phyloP scores from a whole-genome alignment of 2,113 vertebrate species.

The Pantherophis guttatus region DNA sequence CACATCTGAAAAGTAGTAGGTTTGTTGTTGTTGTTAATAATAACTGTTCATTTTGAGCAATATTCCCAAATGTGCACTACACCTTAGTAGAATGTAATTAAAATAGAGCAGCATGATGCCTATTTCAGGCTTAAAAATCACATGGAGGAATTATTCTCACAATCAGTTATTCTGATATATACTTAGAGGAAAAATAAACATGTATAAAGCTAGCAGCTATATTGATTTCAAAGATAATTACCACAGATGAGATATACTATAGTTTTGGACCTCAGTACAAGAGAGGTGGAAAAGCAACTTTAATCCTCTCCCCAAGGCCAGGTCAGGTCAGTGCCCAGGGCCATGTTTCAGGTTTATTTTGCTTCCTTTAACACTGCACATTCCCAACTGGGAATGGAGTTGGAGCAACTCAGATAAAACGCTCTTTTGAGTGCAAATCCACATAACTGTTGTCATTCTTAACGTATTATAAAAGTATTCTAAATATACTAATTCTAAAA shows the following conservation, averaged over 20 bases:
- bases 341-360: not conserved
- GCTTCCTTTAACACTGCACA: not conserved
- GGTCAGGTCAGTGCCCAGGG: no score
- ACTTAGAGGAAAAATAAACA: not conserved
- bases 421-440: not conserved
- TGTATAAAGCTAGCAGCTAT: not conserved
- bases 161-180: not conserved
- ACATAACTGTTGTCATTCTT: not conserved
- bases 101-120: not conserved
- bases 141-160: not conserved
- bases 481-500: not conserved
- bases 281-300: not conserved
- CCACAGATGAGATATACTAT: not conserved
- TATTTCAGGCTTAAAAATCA: slow-evolving; percentile 17
- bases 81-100: slow-evolving; percentile 15
- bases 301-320: not conserved
- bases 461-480: not conserved
- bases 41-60: not conserved
- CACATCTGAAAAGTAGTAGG: not conserved
- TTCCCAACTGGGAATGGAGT: not conserved
- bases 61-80: not conserved
- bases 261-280: no score
- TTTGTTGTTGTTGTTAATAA: not conserved
- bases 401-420: not conserved
- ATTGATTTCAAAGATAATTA: not conserved